Percentiles rank a stretch among this genome's conserved stretches.
phyloP scores from a whole-genome alignment of 2,113 vertebrate species.

The Dolichallabes microphthalmus region DNA sequence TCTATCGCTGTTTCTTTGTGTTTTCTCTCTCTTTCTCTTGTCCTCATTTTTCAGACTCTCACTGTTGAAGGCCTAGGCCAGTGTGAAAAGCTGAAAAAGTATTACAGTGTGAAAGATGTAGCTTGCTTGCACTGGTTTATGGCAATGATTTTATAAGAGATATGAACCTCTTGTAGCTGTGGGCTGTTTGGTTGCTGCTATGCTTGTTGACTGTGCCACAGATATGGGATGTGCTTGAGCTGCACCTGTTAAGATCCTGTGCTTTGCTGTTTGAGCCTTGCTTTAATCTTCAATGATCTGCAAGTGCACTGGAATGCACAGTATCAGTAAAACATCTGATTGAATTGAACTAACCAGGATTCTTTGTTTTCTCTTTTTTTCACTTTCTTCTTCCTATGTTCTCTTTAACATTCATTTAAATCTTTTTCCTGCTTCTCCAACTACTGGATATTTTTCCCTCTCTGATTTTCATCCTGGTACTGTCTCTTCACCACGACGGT shows the following conservation, averaged over 20 bases:
- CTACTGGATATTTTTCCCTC: not conserved
- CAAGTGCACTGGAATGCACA: conserved; percentile 26
- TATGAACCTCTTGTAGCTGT: not conserved
- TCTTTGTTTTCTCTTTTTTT: conserved; percentile 30
- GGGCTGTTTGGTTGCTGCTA: conserved; percentile 12
- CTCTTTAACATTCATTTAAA: not conserved
- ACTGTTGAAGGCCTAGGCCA: conserved; percentile 52
- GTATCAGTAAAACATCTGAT: not conserved
- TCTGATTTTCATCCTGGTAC: not conserved
- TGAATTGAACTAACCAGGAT: conserved; percentile 22
- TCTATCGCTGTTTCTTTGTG: conserved; percentile 25
- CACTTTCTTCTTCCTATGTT: not conserved
- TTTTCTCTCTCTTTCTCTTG: conserved; percentile 34
- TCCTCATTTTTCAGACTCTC: conserved; percentile 55
- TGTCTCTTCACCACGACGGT: not conserved
- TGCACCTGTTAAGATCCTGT: conserved; percentile 21
- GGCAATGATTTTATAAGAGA: conserved; percentile 12
- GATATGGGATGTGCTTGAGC: conserved; percentile 6
- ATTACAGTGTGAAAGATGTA: conserved; percentile 36
- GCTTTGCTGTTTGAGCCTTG: conserved; percentile 40
- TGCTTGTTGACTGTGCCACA: conserved; percentile 14
- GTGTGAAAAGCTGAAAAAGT: conserved; percentile 53
- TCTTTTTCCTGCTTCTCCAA: not conserved
- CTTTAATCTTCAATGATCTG: conserved; percentile 41
- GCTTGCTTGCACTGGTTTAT: conserved; percentile 37